Evolutionary conservation across 2,888 invertebrate species (phyloP), one percentile per base, ranked within the genome.

Genomic region (Drosophila colorata): DNA sequence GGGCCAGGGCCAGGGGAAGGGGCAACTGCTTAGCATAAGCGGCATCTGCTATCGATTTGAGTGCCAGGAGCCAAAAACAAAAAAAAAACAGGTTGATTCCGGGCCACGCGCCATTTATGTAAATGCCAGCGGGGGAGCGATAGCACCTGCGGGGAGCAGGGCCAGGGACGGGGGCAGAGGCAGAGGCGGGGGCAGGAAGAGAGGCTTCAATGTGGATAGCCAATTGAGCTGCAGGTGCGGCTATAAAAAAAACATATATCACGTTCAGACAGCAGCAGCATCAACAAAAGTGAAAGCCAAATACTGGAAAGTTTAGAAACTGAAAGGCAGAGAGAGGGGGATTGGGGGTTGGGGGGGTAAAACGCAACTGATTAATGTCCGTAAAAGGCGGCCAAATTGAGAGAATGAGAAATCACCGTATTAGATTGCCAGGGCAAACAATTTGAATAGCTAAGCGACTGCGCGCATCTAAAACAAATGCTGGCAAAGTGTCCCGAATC

Each of bases 401-500:
- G 60, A 57, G 70, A 73, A 80, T 87, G 87, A 80, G 67, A 86
- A 88, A 88, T 86, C 80, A 82, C 76, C 87, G 76, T 74, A 73
- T 44, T 76, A 59, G 67, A 83, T 88, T 83, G 79, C 67, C 70
- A 75, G 63, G 64, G 72, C 79, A 88, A 87, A 81, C 86, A 69
- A 71, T 85, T 80, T 80, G 68, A 69, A 71, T 71, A 68, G 63
- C 20, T 7, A 8, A 8, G 28, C 25, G 25, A 25, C 25, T 25
- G 25, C 28, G 43, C 31, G 13, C 43, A 31, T 37, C 46, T 37
- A 31, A 28, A 28, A 28, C 44, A 74, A 81, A 78, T 67, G 82
- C 67, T 69, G 58, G 28, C 14, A 43, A 68, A 52, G 61, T 73
- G 60, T 74, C 73, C 78, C 60, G 46, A 73, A 74, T 73, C 78